phyloP scores from a whole-genome alignment of 2,888 invertebrate genomes.

The Leptothorax acervorum region DNA sequence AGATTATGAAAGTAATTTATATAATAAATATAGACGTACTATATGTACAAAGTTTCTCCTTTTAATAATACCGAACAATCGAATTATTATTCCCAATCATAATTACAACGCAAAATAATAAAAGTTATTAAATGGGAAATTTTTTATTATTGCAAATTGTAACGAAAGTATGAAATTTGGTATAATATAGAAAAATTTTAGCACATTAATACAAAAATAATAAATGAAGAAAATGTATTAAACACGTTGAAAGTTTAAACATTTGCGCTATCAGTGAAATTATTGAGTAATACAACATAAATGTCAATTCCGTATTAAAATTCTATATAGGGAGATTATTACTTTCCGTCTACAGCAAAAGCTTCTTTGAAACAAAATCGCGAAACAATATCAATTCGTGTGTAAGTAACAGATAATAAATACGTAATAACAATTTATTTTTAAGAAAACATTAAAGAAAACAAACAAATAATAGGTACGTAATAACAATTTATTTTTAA shows the following conservation, averaged over 20 bases:
- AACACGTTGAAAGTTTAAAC: neutral
- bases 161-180: neutral
- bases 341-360: neutral
- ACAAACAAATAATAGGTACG: neutral
- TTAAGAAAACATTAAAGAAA: neutral
- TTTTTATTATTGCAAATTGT: slow-evolving; percentile 4
- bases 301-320: neutral
- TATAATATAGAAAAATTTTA: neutral
- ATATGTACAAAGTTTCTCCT: neutral
- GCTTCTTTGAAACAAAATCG: neutral
- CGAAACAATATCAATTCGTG: neutral
- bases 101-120: neutral
- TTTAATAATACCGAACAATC: neutral
- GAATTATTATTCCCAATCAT: neutral
- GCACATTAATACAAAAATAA: neutral
- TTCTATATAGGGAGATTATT: neutral
- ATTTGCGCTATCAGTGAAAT: neutral
- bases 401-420: neutral
- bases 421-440: neutral
- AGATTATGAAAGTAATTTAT: neutral
- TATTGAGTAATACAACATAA: neutral
- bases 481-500: neutral
- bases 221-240: neutral
- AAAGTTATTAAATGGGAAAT: neutral
- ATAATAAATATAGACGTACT: neutral